A percentile compares a stretch with the other conserved stretches of the same genome.
Evolutionary conservation across 1,140 invertebrate species (phyloP).

Genomic region (Holotrichia oblita): DNA sequence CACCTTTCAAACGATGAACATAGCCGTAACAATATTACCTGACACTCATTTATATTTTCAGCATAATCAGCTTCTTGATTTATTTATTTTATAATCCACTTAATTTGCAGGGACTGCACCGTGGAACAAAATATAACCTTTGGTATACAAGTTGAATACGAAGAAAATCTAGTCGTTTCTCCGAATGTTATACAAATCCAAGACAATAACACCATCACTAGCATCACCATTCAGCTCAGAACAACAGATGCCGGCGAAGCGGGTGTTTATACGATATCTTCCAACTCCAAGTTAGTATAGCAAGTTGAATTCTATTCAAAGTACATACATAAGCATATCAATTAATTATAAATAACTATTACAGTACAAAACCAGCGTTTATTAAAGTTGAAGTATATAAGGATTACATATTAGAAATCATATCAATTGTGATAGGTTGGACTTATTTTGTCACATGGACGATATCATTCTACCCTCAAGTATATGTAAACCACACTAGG

Average conservation of each 20-base stretch:
- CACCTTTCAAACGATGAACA: too few relatives aligned
- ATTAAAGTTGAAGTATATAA: not conserved
- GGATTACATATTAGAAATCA: not conserved
- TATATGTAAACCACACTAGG: slow-evolving; percentile 87
- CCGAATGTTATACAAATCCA: not conserved
- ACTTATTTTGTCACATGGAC: slow-evolving; percentile 30
- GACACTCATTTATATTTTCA: too few relatives aligned
- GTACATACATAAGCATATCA: too few relatives aligned
- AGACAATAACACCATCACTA: not conserved
- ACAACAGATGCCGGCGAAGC: not conserved
- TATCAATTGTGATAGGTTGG: slow-evolving; percentile 28
- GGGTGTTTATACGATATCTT: not conserved
- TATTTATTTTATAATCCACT: too few relatives aligned
- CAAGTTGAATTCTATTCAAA: not conserved
- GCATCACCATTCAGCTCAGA: not conserved
- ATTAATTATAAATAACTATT: not conserved
- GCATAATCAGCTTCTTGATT: too few relatives aligned
- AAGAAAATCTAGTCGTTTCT: not conserved
- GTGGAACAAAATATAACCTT: not conserved
- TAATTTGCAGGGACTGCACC: not conserved
- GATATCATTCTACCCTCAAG: slow-evolving; percentile 96
- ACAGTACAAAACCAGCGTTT: not conserved
- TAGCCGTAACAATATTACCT: too few relatives aligned
- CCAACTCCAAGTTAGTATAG: not conserved
- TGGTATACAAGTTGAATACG: not conserved